A percentile compares a stretch with the other conserved stretches of the same genome.
phyloP scores from a whole-genome alignment of 2,113 vertebrate species.

The Callionymus lyra region DNA sequence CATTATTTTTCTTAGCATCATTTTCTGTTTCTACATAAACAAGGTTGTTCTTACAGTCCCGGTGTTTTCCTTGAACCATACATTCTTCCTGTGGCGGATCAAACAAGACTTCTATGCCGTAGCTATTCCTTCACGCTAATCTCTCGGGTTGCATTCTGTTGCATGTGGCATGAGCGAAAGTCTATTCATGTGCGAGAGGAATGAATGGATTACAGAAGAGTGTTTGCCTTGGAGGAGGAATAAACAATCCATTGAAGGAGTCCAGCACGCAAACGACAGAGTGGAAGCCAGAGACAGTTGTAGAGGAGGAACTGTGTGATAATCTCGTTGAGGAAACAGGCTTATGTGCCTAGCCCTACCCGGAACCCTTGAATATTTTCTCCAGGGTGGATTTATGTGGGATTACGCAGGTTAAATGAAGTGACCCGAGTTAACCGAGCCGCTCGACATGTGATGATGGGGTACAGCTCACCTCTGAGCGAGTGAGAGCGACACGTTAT shows the following conservation, averaged over 20 bases:
- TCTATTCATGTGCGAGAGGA: conserved; percentile 13
- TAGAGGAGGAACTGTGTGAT: conserved; percentile 43
- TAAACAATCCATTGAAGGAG: conserved; percentile 6
- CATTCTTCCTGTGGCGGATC: too few species aligned
- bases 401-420: conserved; percentile 60
- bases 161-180: conserved; percentile 10
- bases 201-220: conserved; percentile 6
- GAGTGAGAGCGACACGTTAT: too few species aligned
- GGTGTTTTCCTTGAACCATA: too few species aligned
- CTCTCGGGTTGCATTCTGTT: too few species aligned
- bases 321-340: conserved; percentile 58
- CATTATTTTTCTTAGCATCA: too few species aligned
- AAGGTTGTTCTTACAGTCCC: too few species aligned
- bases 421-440: conserved; percentile 48
- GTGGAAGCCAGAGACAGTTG: conserved; percentile 17
- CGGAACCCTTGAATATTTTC: conserved; percentile 55
- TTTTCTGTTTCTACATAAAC: too few species aligned
- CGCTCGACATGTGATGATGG: conserved; percentile 45
- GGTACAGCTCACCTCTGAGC: conserved; percentile 8
- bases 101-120: too few species aligned
- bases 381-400: conserved; percentile 45
- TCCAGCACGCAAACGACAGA: conserved; percentile 4
- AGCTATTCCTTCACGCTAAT: too few species aligned
- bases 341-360: conserved; percentile 42
- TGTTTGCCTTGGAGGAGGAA: conserved; percentile 8